Base-by-base conservation (phyloP, 2,888 invertebrate genomes). In the Idaea dimidiata region DNA sequence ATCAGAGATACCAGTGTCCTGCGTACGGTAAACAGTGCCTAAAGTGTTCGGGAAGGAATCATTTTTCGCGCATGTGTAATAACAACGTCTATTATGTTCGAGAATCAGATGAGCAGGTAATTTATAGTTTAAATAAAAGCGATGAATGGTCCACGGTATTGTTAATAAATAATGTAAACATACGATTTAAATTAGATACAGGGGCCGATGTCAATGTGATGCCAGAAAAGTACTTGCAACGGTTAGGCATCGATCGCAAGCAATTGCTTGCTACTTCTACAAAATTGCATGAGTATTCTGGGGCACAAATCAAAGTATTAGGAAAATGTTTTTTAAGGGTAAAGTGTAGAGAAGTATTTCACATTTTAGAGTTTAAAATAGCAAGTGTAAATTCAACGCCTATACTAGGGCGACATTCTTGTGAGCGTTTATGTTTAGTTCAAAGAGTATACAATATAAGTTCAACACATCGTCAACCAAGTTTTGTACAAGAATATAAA, bases 181-280 rank as follows among this genome's bases (percentile, higher is more conserved):
- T 72, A 5, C 32, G 43, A 17, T 74, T 72, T 62, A 72, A 72
- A 66, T 53, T 73, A 54, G 70, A 72, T 57, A 70, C 72, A 53
- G 70, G 71, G 33, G 72, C 71, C 3, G 72, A 72, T 56, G 72
- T 67, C 63, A 24, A 24, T 24, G 24, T 24, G 24, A 3, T 24
- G 24, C 24, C 24, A 24, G 24, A 24, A 24, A 24, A 5, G 24
- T 24, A 24, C 24, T 24, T 24, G 24, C 24, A 24, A 24, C 24
- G 24, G 1, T 1, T 24, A 24, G 24, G 24, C 24, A 24, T 24
- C 5, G 24, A 24, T 24, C 24, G 24, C 5, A 5, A 24, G 24
- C 16, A 33, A 62, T 17, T 66, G 68, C 6, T 58, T 62, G 0
- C 66, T 70, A 0, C 61, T 72, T n/a, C 60, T 71, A 32, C 57